These are phyloP conservation scores for Agelastica alni DNA, from an alignment of 2,888 invertebrate species.

Conservation along the genomic window DNA sequence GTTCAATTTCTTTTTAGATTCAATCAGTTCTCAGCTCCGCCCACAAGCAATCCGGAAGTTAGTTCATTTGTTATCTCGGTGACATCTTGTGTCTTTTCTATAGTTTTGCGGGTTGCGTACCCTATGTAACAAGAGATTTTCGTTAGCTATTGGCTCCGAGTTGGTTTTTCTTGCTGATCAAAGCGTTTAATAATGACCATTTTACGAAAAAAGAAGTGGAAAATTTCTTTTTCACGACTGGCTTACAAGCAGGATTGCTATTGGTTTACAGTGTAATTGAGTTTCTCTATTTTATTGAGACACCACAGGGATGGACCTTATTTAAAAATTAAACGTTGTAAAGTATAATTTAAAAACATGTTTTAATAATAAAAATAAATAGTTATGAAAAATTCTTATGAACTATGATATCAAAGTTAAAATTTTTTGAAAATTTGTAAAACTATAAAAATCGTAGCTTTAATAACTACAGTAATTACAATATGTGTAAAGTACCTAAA, in stretches of 20 bases:
- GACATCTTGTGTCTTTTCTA: conserved; percentile 48
- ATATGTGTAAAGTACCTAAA: too few species aligned
- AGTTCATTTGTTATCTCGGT: conserved; percentile 52
- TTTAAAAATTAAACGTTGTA: too few species aligned
- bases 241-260: conserved; percentile 37
- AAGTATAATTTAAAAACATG: too few species aligned
- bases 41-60: conserved; percentile 44
- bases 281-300: conserved; percentile 40
- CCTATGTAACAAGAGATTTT: conserved; percentile 51
- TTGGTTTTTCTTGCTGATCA: conserved; percentile 55
- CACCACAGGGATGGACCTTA: neutral
- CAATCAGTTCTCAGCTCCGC: conserved; percentile 50
- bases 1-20: conserved; percentile 45
- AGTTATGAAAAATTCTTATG: too few species aligned
- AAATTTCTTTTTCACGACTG: conserved; percentile 46
- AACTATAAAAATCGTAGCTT: too few species aligned
- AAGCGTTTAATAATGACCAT: conserved; percentile 58
- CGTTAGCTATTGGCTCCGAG: conserved; percentile 51
- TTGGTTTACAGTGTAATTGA: conserved; percentile 45
- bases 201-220: conserved; percentile 41
- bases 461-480: too few species aligned
- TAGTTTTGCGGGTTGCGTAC: conserved; percentile 47
- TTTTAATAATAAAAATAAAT: too few species aligned
- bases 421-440: too few species aligned
- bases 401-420: too few species aligned